These are phyloP conservation scores for Rachycentron canadum DNA, from an alignment of 2,797 vertebrate species.

Conservation along the genomic window DNA sequence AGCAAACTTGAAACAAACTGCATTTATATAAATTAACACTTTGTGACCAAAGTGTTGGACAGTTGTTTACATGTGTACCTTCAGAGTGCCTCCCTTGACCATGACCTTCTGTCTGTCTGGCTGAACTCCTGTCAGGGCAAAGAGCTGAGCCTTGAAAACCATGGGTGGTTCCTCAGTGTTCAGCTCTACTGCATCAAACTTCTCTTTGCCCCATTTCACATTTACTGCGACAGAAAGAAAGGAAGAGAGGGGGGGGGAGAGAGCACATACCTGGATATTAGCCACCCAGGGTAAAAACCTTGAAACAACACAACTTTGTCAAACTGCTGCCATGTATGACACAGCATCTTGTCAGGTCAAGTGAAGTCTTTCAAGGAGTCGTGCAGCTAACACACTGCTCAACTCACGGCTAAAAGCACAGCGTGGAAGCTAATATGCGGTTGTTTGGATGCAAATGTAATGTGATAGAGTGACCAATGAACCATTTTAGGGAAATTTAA, in stretches of 20 bases:
- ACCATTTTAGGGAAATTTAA: not conserved
- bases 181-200: conserved; percentile 96
- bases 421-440: conserved; percentile 1
- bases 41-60: not conserved
- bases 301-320: not conserved
- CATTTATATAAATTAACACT: not conserved
- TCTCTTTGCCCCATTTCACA: conserved; percentile 99
- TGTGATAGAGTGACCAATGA: rapidly evolving
- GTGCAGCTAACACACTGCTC: conserved; percentile 14
- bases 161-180: conserved; percentile 98
- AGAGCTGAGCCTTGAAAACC: conserved; percentile 99
- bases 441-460: not conserved
- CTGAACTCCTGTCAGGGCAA: conserved; percentile 96
- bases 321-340: conserved; percentile 59
- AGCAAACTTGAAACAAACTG: not conserved
- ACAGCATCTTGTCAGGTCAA: conserved; percentile 57
- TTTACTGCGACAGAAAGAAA: conserved; percentile 87
- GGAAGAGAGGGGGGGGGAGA: no score
- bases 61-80: conserved; percentile 83
- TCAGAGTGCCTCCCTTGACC: conserved; percentile 98
- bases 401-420: conserved; percentile 12
- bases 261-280: not conserved
- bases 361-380: not conserved
- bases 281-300: no score
- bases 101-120: conserved; percentile 99